phyloP scores from a whole-genome alignment of 2,888 invertebrate species.

The Apodemia duryi region DNA sequence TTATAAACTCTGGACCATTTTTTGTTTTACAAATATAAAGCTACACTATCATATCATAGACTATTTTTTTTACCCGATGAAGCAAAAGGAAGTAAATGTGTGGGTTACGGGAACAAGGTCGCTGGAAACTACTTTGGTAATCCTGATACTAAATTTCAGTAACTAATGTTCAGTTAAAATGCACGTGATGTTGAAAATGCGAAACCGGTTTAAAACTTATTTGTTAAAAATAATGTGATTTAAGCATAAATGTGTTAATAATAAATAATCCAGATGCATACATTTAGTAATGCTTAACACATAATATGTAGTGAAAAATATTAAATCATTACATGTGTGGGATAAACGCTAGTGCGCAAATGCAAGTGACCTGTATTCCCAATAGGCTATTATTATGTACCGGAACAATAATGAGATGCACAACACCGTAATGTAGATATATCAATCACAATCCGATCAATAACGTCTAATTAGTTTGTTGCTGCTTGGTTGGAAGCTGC shows the following conservation, averaged over 20 bases:
- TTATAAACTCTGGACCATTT: too few relatives aligned
- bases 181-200: too few relatives aligned
- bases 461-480: slow-evolving; percentile 57
- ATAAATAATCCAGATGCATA: not conserved
- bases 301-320: slow-evolving; percentile 5
- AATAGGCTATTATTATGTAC: slow-evolving; percentile 60
- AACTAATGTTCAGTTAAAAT: too few relatives aligned
- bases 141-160: too few relatives aligned
- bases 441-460: slow-evolving; percentile 55
- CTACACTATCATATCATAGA: too few relatives aligned
- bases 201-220: too few relatives aligned
- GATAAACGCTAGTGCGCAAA: slow-evolving; percentile 24
- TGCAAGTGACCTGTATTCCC: slow-evolving; percentile 64
- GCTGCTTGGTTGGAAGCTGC: slow-evolving; percentile 24
- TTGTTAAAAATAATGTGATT: too few relatives aligned
- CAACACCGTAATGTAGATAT: slow-evolving; percentile 36
- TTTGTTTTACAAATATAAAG: too few relatives aligned
- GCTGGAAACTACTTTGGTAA: too few relatives aligned
- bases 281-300: not conserved
- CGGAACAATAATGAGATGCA: slow-evolving; percentile 65
- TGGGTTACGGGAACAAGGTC: too few relatives aligned
- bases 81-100: too few relatives aligned
- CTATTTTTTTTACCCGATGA: too few relatives aligned
- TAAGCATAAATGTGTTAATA: not conserved
- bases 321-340: slow-evolving; percentile 10